These are phyloP conservation scores for Drosophila anomelani DNA, from an alignment of 2,888 invertebrate species.

Conservation along the genomic window DNA sequence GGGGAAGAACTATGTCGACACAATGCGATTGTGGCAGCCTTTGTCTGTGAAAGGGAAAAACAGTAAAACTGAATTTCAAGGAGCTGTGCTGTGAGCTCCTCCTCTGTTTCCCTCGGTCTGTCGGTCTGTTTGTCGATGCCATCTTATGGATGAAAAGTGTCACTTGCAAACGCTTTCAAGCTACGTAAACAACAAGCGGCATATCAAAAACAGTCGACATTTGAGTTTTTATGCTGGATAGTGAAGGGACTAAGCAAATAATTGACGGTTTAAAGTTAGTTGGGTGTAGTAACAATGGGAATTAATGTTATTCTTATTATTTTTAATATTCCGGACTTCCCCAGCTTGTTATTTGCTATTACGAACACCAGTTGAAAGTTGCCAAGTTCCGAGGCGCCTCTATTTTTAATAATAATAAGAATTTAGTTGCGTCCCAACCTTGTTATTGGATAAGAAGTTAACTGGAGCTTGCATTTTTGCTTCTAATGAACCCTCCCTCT, in stretches of 20 bases:
- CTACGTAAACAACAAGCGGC: constrained; percentile 17
- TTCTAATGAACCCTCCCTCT: neutral
- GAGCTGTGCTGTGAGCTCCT: constrained; percentile 7
- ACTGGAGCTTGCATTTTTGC: constrained; percentile 2
- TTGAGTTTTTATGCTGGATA: neutral
- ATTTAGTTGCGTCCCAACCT: neutral
- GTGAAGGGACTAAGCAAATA: constrained; percentile 6
- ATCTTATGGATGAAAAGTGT: constrained; percentile 35
- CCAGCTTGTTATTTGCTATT: no score
- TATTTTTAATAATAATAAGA: neutral
- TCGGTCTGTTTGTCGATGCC: constrained; percentile 22
- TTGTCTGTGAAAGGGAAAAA: constrained; percentile 3
- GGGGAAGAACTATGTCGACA: constrained; percentile 9
- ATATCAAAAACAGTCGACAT: constrained; percentile 6
- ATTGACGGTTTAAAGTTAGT: neutral
- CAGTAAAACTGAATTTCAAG: constrained; percentile 26
- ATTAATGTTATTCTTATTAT: neutral
- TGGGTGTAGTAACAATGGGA: neutral
- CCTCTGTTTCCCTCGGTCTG: neutral
- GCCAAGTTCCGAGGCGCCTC: neutral
- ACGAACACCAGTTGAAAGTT: neutral
- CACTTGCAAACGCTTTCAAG: constrained; percentile 23
- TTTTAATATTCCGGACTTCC: neutral
- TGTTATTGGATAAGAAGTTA: neutral
- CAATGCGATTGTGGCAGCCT: constrained; percentile 14